Conservation (phyloP, 2,797 vertebrate species). For the Thripadectes ignobilis region DNA sequence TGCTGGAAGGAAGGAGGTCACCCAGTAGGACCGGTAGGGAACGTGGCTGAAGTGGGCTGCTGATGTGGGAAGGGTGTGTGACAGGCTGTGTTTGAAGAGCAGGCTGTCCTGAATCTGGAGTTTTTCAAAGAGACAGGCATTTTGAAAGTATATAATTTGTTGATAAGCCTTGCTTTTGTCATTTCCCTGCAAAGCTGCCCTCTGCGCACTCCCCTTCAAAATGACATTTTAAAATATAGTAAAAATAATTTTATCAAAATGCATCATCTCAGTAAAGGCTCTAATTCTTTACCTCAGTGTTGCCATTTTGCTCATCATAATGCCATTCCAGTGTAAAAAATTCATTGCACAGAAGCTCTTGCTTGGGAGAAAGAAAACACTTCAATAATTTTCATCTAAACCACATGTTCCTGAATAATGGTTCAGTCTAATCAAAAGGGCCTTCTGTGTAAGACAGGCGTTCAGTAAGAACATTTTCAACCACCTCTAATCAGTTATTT, state of each 20-base stretch:
- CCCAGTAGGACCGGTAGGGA: rapidly evolving
- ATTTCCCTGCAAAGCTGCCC: neutral
- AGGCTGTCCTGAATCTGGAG: neutral
- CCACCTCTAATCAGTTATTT: neutral
- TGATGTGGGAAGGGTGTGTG: neutral
- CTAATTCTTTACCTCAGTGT: neutral
- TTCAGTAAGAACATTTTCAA: neutral
- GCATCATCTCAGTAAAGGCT: neutral
- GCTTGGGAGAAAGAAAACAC: neutral
- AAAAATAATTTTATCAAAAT: neutral
- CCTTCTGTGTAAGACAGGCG: neutral
- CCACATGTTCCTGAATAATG: neutral
- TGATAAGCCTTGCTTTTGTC: neutral
- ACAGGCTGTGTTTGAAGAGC: neutral
- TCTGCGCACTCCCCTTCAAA: neutral
- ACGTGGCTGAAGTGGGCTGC: neutral
- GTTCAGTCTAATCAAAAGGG: neutral
- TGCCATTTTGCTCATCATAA: neutral
- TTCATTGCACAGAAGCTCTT: neutral
- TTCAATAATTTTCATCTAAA: neutral
- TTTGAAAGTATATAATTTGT: neutral
- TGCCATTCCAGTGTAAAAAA: neutral
- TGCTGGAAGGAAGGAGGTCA: neutral
- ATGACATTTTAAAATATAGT: neutral
- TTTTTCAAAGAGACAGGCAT: neutral